Evolutionary conservation across 2,113 vertebrate genomes (phyloP).

Genomic region (Mustela lutreola): DNA sequence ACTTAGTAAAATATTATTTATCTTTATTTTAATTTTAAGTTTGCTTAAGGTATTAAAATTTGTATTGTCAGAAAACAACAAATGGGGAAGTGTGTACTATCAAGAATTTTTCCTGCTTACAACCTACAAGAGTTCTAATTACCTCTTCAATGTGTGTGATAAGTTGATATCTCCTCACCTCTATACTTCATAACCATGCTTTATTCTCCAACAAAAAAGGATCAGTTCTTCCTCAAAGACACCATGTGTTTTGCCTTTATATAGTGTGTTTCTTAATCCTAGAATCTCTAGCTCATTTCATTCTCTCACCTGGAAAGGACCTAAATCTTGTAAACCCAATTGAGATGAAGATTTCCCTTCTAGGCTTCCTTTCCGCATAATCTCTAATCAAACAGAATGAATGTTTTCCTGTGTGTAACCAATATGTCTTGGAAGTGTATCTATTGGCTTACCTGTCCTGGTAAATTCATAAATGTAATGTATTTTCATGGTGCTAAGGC

Average conservation of each 20-base stretch:
- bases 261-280: too few species aligned
- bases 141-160: not conserved
- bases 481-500: not conserved
- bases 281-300: not conserved
- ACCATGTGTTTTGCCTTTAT: not conserved
- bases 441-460: not conserved
- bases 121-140: not conserved
- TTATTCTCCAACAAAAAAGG: not conserved
- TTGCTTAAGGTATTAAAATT: not conserved
- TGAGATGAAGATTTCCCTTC: not conserved
- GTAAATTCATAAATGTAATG: not conserved
- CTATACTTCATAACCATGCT: not conserved
- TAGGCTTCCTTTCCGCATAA: not conserved
- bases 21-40: not conserved
- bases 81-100: not conserved
- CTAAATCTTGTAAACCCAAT: not conserved
- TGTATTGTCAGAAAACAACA: not conserved
- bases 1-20: not conserved
- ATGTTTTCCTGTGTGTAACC: fast-evolving
- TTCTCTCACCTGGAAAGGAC: not conserved
- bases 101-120: not conserved
- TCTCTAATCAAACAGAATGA: not conserved
- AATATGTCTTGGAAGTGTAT: not conserved
- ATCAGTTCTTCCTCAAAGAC: not conserved
- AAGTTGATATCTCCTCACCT: not conserved